Base-by-base conservation (phyloP, 2,888 invertebrate species). In the Lepidochrysops patricia region DNA sequence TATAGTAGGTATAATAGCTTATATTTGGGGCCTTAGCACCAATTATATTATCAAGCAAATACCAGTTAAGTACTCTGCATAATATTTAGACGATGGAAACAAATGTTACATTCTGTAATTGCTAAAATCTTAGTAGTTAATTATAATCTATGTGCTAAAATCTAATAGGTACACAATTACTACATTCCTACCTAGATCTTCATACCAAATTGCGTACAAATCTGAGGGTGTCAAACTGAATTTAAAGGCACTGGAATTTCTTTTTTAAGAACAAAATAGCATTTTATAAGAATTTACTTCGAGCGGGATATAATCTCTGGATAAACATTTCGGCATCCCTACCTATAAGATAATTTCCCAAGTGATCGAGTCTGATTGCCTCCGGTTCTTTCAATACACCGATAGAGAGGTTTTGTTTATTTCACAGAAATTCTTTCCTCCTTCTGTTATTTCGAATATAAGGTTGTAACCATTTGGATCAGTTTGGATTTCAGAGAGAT, bases 221-320 rank as follows among this genome's bases (percentile, higher is more conserved):
- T n/a, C n/a, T n/a, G n/a, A n/a, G n/a, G n/a, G n/a, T n/a, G n/a
- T n/a, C n/a, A n/a, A n/a, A n/a, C n/a, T n/a, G 2, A 15, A 7
- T 15, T 43, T 9, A 35, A 19, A 43, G 12, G 9, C 43, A 9
- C 19, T 43, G 2, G 15, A 37, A n/a, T 15, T 19, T 19, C 19
- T 19, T 23, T 43, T 19, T 19, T 19, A 43, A 23, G 19, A 43
- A 4, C 23, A 23, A 43, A 43, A 23, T 43, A 13, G 27, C 27
- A 52, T 35, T 57, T 25, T 48, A 29, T 58, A 13, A 15, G 32
- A 15, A 35, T 58, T 58, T 52, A 23, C 7, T 58, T 52, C 37
- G 52, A 25, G n/a, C 15, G 13, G 48, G 43, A 25, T 29, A 56
- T 61, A 48, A 25, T 58, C 27, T 32, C 13, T 12, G 50, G 34